Percentiles rank a stretch among this genome's conserved stretches.
These are phyloP conservation scores for Cichlasoma orientale DNA, from an alignment of 2,797 vertebrate genomes.

Conservation along the genomic window DNA sequence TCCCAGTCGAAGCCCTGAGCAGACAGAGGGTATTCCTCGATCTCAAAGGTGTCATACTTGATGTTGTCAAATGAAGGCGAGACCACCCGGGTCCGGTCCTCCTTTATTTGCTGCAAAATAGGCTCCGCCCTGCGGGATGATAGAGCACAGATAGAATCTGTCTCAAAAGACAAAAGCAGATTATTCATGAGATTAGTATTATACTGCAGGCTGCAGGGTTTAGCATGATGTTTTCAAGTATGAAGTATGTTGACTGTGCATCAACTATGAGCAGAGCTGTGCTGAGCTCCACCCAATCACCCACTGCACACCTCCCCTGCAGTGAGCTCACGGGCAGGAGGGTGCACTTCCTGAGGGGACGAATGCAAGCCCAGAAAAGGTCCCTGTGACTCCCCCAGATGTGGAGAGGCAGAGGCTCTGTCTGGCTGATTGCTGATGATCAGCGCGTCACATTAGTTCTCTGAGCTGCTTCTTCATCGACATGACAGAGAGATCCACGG, in stretches of 20 bases:
- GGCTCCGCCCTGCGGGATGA: conserved; percentile 88
- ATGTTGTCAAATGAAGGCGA: conserved; percentile 98
- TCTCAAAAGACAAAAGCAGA: background rate
- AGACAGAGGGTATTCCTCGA: conserved; percentile 93
- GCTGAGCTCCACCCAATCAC: background rate
- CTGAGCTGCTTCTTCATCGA: no score
- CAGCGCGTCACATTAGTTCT: no score
- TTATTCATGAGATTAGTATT: background rate
- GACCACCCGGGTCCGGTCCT: conserved; percentile 91
- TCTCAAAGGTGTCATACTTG: conserved; percentile 96
- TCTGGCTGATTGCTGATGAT: no score
- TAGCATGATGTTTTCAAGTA: background rate
- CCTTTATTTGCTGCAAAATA: conserved; percentile 91
- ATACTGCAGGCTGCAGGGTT: background rate
- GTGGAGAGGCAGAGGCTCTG: no score
- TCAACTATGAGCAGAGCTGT: background rate
- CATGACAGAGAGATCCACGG: no score
- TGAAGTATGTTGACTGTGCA: background rate
- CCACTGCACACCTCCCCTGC: background rate
- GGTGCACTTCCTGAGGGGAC: no score
- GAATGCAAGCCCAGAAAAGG: background rate
- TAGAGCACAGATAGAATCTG: background rate
- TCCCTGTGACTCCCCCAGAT: background rate
- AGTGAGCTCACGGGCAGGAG: no score
- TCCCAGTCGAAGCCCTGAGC: conserved; percentile 98